These are phyloP conservation scores for Mastomys coucha DNA, from an alignment of 2,113 vertebrate species.

Conservation along the genomic window DNA sequence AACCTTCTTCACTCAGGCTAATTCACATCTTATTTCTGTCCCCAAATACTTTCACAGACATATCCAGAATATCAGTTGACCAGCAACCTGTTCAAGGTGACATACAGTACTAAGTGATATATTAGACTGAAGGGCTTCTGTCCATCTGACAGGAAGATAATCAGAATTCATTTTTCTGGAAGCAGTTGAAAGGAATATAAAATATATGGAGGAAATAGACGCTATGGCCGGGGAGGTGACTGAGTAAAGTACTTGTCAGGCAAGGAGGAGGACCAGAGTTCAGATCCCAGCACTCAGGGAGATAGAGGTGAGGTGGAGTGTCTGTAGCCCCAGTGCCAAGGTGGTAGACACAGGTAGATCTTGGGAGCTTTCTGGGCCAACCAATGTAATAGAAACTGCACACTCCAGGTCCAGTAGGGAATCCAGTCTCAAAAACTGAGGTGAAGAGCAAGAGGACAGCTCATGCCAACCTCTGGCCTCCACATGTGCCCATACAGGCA, in stretches of 20 bases:
- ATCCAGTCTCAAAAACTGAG: neutral
- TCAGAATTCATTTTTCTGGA: no score
- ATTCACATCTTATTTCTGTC: no score
- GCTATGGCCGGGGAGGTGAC: neutral
- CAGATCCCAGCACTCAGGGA: neutral
- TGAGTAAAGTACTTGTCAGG: neutral
- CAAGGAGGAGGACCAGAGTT: neutral
- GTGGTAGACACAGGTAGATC: neutral
- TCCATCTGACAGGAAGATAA: no score
- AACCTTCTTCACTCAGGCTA: no score
- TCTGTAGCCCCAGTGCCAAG: neutral
- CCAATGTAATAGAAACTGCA: neutral
- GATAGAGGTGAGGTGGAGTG: neutral
- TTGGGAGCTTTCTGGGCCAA: neutral
- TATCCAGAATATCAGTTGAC: no score
- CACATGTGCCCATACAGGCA: neutral
- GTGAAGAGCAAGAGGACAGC: neutral
- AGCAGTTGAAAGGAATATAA: neutral
- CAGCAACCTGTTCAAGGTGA: no score
- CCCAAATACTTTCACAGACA: no score
- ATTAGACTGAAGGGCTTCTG: no score
- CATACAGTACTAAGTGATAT: no score
- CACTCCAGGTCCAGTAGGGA: neutral
- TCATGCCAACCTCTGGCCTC: neutral
- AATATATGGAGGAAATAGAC: neutral